Conservation (phyloP, 1,140 invertebrate genomes). For the Drosophila sp. region DNA sequence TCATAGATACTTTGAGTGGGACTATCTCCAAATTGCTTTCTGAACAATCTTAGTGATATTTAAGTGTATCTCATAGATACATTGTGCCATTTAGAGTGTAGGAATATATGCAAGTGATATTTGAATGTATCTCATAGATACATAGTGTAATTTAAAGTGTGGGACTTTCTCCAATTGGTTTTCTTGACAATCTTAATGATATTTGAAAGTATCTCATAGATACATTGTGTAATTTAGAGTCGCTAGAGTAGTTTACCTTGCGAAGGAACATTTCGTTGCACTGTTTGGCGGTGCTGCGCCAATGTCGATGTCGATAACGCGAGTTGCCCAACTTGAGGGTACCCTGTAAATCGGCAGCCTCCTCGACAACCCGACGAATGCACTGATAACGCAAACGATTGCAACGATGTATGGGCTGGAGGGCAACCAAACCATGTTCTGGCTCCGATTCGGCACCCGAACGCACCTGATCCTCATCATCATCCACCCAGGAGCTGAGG, state of each 20-base stretch:
- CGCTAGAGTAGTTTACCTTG: conserved; percentile 86
- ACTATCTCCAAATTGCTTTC: no score
- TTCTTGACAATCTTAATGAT: no score
- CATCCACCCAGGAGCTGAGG: conserved; percentile 88
- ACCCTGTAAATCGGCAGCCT: conserved; percentile 88
- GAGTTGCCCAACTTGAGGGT: conserved; percentile 87
- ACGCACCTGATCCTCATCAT: conserved; percentile 87
- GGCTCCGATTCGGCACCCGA: conserved; percentile 88
- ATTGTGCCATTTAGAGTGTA: no score
- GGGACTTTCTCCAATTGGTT: no score
- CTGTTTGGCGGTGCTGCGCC: conserved; percentile 89
- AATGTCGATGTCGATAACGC: conserved; percentile 89
- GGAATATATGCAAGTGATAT: no score
- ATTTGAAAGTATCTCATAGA: no score
- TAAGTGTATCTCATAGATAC: no score
- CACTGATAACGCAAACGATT: conserved; percentile 88
- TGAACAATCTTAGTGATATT: no score
- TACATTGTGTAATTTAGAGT: no score
- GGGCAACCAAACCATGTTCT: conserved; percentile 87
- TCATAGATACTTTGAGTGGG: no score
- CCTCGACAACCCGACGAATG: conserved; percentile 88
- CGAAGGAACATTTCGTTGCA: conserved; percentile 91
- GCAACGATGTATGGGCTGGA: conserved; percentile 88
- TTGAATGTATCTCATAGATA: no score
- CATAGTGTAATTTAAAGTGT: no score